Conservation (phyloP, 1,140 invertebrate genomes). For the Nephotettix cincticeps region DNA sequence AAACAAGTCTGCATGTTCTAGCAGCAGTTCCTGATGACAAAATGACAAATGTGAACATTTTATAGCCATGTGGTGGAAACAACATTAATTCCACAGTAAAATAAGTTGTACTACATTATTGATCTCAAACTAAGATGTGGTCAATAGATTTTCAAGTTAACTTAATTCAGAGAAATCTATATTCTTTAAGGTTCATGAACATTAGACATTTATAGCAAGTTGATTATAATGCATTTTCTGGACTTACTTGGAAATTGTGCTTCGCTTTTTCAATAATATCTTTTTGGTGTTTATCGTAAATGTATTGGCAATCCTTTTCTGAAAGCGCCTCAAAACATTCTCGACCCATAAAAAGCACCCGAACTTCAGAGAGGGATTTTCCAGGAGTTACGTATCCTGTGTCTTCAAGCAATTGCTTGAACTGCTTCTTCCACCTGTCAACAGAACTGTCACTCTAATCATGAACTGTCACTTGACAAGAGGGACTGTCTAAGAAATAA, state of each 20-base stretch:
- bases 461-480: background rate
- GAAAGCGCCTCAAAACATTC: conserved; percentile 92
- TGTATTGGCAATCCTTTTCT: conserved; percentile 86
- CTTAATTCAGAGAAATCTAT: too few relatives aligned
- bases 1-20: conserved; percentile 94
- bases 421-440: conserved; percentile 83
- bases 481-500: too few relatives aligned
- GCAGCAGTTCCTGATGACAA: conserved; percentile 73
- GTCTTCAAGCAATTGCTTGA: conserved; percentile 90
- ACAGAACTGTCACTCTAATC: conserved; percentile 27
- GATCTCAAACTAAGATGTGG: too few relatives aligned
- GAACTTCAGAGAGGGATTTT: conserved; percentile 87
- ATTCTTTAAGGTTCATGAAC: too few relatives aligned
- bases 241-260: conserved; percentile 81
- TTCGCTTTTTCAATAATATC: conserved; percentile 90
- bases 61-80: too few relatives aligned
- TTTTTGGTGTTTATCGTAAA: conserved; percentile 93
- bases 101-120: too few relatives aligned
- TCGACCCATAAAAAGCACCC: conserved; percentile 91
- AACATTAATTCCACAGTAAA: too few relatives aligned
- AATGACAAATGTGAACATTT: too few relatives aligned
- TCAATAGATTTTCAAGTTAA: too few relatives aligned
- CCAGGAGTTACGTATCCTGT: conserved; percentile 93
- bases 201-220: too few relatives aligned
- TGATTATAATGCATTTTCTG: too few relatives aligned